Conservation (phyloP, 2,888 invertebrate genomes). For the Patella depressa region DNA sequence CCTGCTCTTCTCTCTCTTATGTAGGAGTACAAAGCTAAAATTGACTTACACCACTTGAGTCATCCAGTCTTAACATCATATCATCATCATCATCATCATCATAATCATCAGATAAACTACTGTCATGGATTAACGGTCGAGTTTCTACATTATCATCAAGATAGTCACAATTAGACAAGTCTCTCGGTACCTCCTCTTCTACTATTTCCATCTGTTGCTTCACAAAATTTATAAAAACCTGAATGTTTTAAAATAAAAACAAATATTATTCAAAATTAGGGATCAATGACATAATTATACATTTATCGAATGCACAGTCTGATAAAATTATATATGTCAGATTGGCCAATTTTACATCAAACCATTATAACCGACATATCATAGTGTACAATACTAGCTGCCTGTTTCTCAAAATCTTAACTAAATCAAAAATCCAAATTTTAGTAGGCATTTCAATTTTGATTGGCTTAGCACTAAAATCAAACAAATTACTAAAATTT, state of each 20-base stretch:
- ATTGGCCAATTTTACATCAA: too few species aligned
- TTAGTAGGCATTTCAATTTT: too few species aligned
- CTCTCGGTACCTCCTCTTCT: conserved; percentile 53
- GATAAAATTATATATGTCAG: too few species aligned
- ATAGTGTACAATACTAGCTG: too few species aligned
- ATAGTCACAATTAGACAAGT: neutral
- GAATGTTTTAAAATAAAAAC: conserved; percentile 24
- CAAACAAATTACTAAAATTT: too few species aligned
- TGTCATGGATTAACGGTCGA: conserved; percentile 40
- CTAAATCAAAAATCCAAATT: too few species aligned
- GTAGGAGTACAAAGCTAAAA: neutral
- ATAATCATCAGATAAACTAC: conserved; percentile 37
- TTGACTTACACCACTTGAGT: conserved; percentile 41
- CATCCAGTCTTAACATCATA: conserved; percentile 48
- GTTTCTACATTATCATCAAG: conserved; percentile 31
- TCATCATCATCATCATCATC: conserved; percentile 56
- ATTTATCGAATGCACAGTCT: too few species aligned
- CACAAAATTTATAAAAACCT: conserved; percentile 71
- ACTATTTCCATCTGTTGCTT: conserved; percentile 67
- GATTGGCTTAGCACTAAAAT: too few species aligned
- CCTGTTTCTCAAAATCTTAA: too few species aligned
- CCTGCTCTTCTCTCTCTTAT: neutral
- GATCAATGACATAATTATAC: too few species aligned
- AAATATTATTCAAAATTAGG: too few species aligned
- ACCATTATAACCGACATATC: too few species aligned